Conservation (phyloP, 2,888 invertebrate species). For the Lithophane leautieri region DNA sequence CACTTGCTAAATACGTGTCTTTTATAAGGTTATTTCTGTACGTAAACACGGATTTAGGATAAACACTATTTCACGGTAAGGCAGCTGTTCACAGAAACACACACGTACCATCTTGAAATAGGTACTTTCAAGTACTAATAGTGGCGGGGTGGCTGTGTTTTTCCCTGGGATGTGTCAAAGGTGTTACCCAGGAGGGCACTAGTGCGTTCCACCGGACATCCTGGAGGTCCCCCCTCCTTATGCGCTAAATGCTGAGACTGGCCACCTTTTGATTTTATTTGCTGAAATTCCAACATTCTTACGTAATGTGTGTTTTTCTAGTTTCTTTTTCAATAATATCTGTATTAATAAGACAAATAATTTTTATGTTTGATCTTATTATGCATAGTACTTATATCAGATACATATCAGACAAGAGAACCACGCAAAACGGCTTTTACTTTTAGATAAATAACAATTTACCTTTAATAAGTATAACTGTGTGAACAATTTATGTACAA, state of each 20-base stretch:
- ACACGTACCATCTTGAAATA: not conserved
- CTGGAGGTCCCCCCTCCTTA: not conserved
- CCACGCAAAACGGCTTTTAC: not conserved
- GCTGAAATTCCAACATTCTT: not conserved
- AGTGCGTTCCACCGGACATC: conserved; percentile 13
- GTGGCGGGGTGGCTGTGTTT: not conserved
- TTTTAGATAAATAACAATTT: not conserved
- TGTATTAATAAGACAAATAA: too few relatives aligned
- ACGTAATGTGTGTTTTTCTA: not conserved
- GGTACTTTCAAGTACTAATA: not conserved
- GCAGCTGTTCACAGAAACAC: conserved; percentile 4
- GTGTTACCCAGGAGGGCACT: conserved; percentile 3
- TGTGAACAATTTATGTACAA: not conserved
- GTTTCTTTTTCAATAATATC: too few relatives aligned
- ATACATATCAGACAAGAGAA: not conserved
- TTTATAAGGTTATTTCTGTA: not conserved
- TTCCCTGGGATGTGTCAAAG: conserved; percentile 17
- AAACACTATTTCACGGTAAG: conserved; percentile 13
- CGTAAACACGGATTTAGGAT: conserved; percentile 10
- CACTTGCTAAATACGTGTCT: conserved; percentile 3
- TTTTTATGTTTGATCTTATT: not conserved
- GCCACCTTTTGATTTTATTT: not conserved
- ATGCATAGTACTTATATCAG: not conserved
- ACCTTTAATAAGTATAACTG: not conserved
- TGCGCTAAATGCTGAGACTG: not conserved